Evolutionary conservation across 1,140 invertebrate genomes (phyloP).

Genomic region (Phthorimaea operculella): DNA sequence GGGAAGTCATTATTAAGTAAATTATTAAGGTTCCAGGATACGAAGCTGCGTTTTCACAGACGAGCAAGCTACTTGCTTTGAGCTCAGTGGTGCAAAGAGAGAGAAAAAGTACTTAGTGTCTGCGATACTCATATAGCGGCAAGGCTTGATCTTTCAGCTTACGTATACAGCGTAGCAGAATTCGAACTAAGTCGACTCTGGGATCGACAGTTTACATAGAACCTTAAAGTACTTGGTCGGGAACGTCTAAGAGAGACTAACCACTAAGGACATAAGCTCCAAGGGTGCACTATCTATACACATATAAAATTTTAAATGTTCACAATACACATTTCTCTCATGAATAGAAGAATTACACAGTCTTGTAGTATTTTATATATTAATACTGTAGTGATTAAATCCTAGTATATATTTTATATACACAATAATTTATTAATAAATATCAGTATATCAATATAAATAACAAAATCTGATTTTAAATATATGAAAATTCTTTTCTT

Average conservation of each 20-base stretch:
- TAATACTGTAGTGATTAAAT: conserved; percentile 45
- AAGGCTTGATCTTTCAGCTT: background rate
- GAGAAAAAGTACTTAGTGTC: background rate
- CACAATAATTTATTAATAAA: conserved; percentile 4
- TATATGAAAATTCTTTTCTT: conserved; percentile 31
- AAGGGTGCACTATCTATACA: conserved; percentile 57
- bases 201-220: conserved; percentile 42
- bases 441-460: conserved; percentile 19
- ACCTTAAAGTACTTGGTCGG: conserved; percentile 66
- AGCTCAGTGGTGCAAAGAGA: too few relatives aligned
- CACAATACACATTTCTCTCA: conserved; percentile 50
- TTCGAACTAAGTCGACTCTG: conserved; percentile 8
- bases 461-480: conserved; percentile 20
- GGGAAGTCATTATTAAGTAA: too few relatives aligned
- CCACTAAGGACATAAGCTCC: conserved; percentile 62
- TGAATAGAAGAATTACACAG: conserved; percentile 56
- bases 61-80: too few relatives aligned
- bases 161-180: background rate
- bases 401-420: background rate
- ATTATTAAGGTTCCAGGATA: too few relatives aligned
- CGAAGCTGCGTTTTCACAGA: too few relatives aligned
- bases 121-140: background rate
- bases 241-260: conserved; percentile 61
- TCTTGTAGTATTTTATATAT: conserved; percentile 55
- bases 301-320: conserved; percentile 41